A percentile compares a stretch with the other conserved stretches of the same genome.
Evolutionary conservation across 1,140 invertebrate genomes (phyloP).

Genomic region (Drosophila burlai): DNA sequence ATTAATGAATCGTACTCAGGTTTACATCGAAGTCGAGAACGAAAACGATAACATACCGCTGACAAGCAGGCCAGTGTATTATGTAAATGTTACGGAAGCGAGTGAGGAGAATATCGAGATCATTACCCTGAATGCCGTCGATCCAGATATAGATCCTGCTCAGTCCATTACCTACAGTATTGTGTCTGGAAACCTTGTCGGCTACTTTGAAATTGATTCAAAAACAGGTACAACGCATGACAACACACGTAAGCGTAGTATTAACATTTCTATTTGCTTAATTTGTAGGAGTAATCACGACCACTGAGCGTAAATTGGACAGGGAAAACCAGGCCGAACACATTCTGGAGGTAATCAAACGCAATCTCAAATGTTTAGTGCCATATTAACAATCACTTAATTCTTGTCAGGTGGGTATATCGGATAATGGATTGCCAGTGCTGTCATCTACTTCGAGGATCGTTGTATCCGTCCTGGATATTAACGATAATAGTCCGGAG

Average conservation of each 20-base stretch:
- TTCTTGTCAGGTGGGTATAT: constrained; percentile 89
- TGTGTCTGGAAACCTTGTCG: constrained; percentile 95
- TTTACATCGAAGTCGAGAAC: constrained; percentile 95
- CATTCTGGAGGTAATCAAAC: constrained; percentile 90
- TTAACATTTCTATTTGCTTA: neutral
- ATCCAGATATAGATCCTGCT: constrained; percentile 90
- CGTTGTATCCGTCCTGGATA: constrained; percentile 92
- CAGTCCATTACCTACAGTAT: constrained; percentile 92
- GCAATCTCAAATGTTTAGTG: neutral
- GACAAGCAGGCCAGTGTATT: constrained; percentile 94
- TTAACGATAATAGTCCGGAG: constrained; percentile 93
- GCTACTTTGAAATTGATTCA: constrained; percentile 94
- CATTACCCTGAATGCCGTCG: constrained; percentile 91
- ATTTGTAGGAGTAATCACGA: constrained; percentile 91
- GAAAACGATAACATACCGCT: constrained; percentile 97
- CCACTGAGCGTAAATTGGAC: constrained; percentile 93
- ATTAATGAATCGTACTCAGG: constrained; percentile 86
- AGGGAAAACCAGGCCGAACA: constrained; percentile 94
- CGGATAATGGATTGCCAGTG: constrained; percentile 91
- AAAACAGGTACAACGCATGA: constrained; percentile 89
- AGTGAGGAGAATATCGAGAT: constrained; percentile 91
- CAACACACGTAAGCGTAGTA: neutral
- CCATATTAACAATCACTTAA: neutral
- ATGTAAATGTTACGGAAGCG: constrained; percentile 93
- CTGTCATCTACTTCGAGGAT: constrained; percentile 94